These are phyloP conservation scores for Oncorhynchus tshawytscha DNA, from an alignment of 2,113 vertebrate genomes.

Conservation along the genomic window DNA sequence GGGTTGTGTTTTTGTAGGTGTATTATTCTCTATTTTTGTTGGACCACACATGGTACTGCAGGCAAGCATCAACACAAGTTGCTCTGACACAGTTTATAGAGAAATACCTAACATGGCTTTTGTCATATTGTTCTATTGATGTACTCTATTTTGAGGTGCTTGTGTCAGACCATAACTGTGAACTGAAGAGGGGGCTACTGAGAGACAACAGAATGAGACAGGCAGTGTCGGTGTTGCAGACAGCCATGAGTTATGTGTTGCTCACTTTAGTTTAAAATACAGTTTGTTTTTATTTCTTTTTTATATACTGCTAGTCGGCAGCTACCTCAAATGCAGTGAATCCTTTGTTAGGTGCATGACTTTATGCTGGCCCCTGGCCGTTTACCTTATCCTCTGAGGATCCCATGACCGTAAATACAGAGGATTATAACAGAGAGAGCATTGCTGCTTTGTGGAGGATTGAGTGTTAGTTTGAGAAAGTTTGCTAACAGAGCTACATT, in stretches of 20 bases:
- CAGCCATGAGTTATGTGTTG: not conserved
- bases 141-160: not conserved
- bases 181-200: not conserved
- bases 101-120: not conserved
- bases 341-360: not conserved
- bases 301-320: not conserved
- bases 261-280: not conserved
- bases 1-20: not conserved
- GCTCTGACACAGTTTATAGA: not conserved
- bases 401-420: not conserved
- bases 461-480: conserved; percentile 20
- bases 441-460: not conserved
- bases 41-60: not conserved
- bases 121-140: not conserved
- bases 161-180: not conserved
- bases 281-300: not conserved
- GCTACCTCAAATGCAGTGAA: not conserved
- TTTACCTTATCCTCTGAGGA: not conserved
- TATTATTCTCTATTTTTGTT: not conserved
- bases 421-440: conserved; percentile 1
- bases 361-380: not conserved
- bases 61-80: not conserved
- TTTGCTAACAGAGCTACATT: conserved; percentile 69
- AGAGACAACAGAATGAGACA: not conserved
- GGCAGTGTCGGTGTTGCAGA: too few relatives aligned